These are phyloP conservation scores for Camelus bactrianus DNA, from an alignment of 2,113 vertebrate genomes.

Conservation along the genomic window DNA sequence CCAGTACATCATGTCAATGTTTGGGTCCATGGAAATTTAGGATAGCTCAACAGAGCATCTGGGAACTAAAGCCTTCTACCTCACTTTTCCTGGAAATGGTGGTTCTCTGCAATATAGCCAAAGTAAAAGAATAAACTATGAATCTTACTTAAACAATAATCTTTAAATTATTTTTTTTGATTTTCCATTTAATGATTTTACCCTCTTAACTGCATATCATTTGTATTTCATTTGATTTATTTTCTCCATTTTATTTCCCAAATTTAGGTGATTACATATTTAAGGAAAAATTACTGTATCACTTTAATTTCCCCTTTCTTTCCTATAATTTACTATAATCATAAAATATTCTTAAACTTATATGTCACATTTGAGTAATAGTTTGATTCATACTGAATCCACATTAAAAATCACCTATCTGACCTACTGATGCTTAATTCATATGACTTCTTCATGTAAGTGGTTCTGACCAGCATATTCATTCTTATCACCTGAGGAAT, in stretches of 20 bases:
- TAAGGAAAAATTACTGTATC: neutral
- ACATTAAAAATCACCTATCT: neutral
- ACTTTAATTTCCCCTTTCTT: neutral
- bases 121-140: neutral
- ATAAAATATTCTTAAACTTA: neutral
- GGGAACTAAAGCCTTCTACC: rapidly evolving
- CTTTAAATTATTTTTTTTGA: neutral
- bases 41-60: neutral
- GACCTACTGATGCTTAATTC: neutral
- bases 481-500: neutral
- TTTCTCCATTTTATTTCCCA: neutral
- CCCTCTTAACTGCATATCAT: neutral
- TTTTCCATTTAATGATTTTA: neutral
- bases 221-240: neutral
- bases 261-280: neutral
- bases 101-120: neutral
- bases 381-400: neutral
- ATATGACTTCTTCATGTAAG: neutral
- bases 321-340: neutral
- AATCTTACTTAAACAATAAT: neutral
- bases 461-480: neutral
- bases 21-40: neutral
- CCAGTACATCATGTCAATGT: neutral
- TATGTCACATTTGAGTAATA: neutral
- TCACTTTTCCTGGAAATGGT: neutral